Evolutionary conservation across 2,888 invertebrate genomes (phyloP), one percentile per base, ranked within the genome.

Genomic region (Melanotus villosus): DNA sequence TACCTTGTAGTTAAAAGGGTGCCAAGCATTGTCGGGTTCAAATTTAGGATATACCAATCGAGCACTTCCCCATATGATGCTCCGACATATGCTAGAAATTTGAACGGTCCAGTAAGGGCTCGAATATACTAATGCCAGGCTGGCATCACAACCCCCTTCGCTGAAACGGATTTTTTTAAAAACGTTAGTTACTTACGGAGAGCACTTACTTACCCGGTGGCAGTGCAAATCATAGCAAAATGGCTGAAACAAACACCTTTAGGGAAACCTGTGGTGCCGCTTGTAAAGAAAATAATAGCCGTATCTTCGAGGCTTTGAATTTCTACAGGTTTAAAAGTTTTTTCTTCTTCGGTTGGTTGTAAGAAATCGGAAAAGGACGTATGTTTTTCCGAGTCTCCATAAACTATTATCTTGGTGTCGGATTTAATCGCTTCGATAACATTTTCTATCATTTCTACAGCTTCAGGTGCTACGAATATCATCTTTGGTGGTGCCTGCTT

Each of bases 391-490:
- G 78, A 71, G 52, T 76, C 60, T 0, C 78, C 81, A 72, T 79
- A 80, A 38, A 81, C 72, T 0, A 82, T 78, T 19, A 83, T 72
- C 72, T 78, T 77, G 18, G 75, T 54, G 1, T 78, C 41, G 6
- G 71, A 19, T 34, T 74, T 71, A 16, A 76, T 71, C 43, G 73
- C 75, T 64, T 78, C 68, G 1, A 76, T 36, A 30, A 65, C 57
- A 4, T 75, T 30, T 50, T 75, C 68, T 18, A 80, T 73, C 19
- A 68, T 56, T 3, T 63, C 47, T 1, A 76, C 41, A 47, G 66
- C 21, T 43, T 67, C 47, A 64, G 54, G 67, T 18, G 75, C 76
- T 7, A 78, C 79, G 66, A 80, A 80, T 21, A 80, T 65, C 4
- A 77, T 65, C 62, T 74, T 77, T 3, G 81, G 80, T 12, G n/a